Base-by-base conservation (phyloP, 2,113 vertebrate genomes). In the Corapipo altera region DNA sequence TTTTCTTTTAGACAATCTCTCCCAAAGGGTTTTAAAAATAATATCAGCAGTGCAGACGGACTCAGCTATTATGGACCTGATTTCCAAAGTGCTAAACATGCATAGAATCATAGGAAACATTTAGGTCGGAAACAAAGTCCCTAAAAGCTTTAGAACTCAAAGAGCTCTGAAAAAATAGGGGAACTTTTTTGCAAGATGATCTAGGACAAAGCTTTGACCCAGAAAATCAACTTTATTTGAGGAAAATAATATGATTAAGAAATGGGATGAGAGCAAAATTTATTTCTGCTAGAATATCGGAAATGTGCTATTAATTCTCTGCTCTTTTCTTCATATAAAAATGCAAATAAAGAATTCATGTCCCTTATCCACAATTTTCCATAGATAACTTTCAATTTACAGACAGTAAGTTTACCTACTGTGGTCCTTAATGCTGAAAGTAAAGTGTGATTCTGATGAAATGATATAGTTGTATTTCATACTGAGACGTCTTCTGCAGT, bases 341-440 rank as follows among this genome's bases (percentile, higher is more conserved):
- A 96, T 93, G 76, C 69, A 87, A 93, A 95, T 73, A 73, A 85
- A 93, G 49, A 93, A 85, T 49, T 95, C 51, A 95, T 70, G 94
- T 75, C 80, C 65, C 88, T 93, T 76, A 91, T 86, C 57, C 55
- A 81, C 77, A 91, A 44, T 97, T 97, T 97, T 93, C 85, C 65
- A 65, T 58, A 94, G 86, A 97, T 94, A 95, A 46, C 89, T 97
- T 97, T 97, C 97, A 95, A 91, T 97, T 97, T 97, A 89, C 94
- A 97, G 83, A 59, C 87, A 55, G 83, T 64, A 92, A 88, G 39
- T 96, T 95, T 94, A 96, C 91, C 96, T 96, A 94, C 91, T 54
- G 57, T 35, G 48, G 72, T 81, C 96, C 93, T 94, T 96, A 95
- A 92, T 76, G 95, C 81, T 93, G 88, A 95, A 97, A 96, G 64